A percentile compares a stretch with the other conserved stretches of the same genome.
Evolutionary conservation across 2,113 vertebrate species (phyloP).

Genomic region (Nannobrachium achirus): DNA sequence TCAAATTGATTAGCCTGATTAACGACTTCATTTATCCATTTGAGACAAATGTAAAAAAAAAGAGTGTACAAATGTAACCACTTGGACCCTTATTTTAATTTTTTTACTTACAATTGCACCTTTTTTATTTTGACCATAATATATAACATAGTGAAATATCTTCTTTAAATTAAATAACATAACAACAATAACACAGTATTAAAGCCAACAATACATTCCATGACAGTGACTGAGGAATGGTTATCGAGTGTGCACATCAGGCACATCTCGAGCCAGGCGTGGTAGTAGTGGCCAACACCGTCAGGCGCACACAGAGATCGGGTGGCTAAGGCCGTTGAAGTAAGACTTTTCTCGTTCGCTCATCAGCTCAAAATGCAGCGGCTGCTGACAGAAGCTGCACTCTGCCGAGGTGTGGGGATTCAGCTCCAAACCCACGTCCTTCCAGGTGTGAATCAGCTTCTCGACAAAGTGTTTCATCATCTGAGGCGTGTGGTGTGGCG

Average conservation of each 20-base stretch:
- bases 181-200: conserved; percentile 41
- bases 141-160: conserved; percentile 57
- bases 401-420: conserved; percentile 90
- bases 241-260: conserved; percentile 29
- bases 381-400: conserved; percentile 93
- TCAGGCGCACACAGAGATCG: conserved; percentile 88
- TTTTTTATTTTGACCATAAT: conserved; percentile 36
- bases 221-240: conserved; percentile 67
- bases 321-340: conserved; percentile 93
- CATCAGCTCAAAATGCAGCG: conserved; percentile 95
- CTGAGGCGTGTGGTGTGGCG: conserved; percentile 94
- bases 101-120: neutral
- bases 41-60: too few relatives aligned
- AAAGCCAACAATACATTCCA: conserved; percentile 60
- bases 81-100: too few relatives aligned
- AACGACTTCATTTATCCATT: too few relatives aligned
- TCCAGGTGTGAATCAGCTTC: conserved; percentile 88
- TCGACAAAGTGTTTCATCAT: conserved; percentile 97
- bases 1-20: too few relatives aligned
- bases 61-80: too few relatives aligned
- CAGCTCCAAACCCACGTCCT: conserved; percentile 86
- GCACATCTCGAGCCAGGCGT: conserved; percentile 6
- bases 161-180: conserved; percentile 54
- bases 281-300: conserved; percentile 6
- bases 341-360: conserved; percentile 92